These are phyloP conservation scores for Lampris megalopsis DNA, from an alignment of 2,113 vertebrate genomes.

Conservation along the genomic window DNA sequence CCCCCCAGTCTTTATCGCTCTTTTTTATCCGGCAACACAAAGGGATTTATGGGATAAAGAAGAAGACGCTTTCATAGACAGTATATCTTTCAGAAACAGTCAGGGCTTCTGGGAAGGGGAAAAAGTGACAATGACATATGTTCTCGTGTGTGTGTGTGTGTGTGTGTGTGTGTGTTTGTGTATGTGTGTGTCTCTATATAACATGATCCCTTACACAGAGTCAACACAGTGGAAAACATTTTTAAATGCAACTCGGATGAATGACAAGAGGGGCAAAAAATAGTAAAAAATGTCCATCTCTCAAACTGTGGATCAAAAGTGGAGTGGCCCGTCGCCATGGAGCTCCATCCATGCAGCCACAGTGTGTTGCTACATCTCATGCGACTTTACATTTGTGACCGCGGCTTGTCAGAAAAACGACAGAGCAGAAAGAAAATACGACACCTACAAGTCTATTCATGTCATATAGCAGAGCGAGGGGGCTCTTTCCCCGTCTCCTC, in stretches of 20 bases:
- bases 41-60: slow-evolving; percentile 76
- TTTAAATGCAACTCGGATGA: slow-evolving; percentile 51
- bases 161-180: slow-evolving; percentile 3
- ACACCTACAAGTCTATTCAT: slow-evolving; percentile 84
- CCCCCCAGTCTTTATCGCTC: slow-evolving; percentile 68
- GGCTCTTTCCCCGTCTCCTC: slow-evolving; percentile 67
- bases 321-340: slow-evolving; percentile 23
- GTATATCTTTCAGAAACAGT: slow-evolving; percentile 78
- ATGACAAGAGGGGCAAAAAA: slow-evolving; percentile 20
- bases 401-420: slow-evolving; percentile 68
- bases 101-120: slow-evolving; percentile 44
- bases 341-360: slow-evolving; percentile 15
- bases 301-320: slow-evolving; percentile 58
- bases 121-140: slow-evolving; percentile 73
- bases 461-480: slow-evolving; percentile 79
- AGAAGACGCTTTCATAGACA: slow-evolving; percentile 70
- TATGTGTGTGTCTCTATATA: slow-evolving; percentile 43
- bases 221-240: slow-evolving; percentile 51
- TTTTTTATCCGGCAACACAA: slow-evolving; percentile 67
- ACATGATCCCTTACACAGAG: slow-evolving; percentile 66
- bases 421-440: slow-evolving; percentile 57
- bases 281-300: slow-evolving; percentile 57
- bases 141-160: slow-evolving; percentile 36
- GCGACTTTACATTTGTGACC: slow-evolving; percentile 72
- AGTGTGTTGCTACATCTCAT: slow-evolving; percentile 11